Evolutionary conservation across 2,113 vertebrate genomes (phyloP), one percentile per base, ranked within the genome.

Genomic region (Gymnorhina tibicen): DNA sequence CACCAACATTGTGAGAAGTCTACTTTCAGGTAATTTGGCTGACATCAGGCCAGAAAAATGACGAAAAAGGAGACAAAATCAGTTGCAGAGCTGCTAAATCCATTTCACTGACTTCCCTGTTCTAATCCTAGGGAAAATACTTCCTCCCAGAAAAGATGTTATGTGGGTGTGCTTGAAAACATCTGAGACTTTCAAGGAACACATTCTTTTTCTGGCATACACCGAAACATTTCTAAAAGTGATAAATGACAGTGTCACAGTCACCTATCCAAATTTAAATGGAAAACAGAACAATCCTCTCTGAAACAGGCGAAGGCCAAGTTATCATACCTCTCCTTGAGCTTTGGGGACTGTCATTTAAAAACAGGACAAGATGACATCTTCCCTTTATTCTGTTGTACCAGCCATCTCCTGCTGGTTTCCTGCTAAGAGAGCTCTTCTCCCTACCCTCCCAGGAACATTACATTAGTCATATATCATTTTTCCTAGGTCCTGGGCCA

Each of bases 91-190:
- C 16, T 60, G 24, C 68, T 87, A 94, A 85, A 44, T n/a, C 46
- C 55, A 42, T 93, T 88, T 59, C 63, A 86, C 79, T 59, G 47
- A 91, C 19, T 91, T 90, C 60, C 52, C 44, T 80, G 55, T 64
- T 93, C 83, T 72, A 91, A 88, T 83, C 56, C 63, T 44, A 64
- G 50, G 92, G 73, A 94, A 95, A 96, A 94, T 72, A 96, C 93
- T 97, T 97, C 93, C 92, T 95, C 58, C 28, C 52, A 78, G 85
- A 91, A 95, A 95, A 92, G 68, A 91, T 88, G 92, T 91, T 95
- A 86, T 59, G 95, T 96, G 96, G 96, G 95, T 81, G 96, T 88
- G 88, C 88, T 94, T 95, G 96, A 93, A 95, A 97, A 96, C 92
- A 94, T 93, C 88, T 37, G 55, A 93, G 88, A 81, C 76, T 95